Base-by-base conservation (phyloP, 2,113 vertebrate genomes). In the Lota lota region DNA sequence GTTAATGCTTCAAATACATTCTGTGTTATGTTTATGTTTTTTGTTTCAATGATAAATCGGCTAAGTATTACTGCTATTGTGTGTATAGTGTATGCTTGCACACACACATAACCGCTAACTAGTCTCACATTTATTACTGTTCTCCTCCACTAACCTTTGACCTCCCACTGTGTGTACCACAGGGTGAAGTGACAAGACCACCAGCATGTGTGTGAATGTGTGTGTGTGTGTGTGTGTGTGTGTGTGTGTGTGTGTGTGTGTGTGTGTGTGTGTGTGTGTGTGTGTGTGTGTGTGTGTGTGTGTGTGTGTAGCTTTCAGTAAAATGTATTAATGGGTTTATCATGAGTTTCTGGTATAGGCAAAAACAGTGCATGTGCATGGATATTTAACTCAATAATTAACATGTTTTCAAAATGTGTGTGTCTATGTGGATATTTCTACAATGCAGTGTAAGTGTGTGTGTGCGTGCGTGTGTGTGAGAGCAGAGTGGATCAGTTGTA, bases 401-500 rank as follows among this genome's bases (percentile, higher is more conserved):
- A 63, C 50, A 28, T 51, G 20, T 61, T 1, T 51, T 15, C 10
- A 22, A 33, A 61, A 19, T 64, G 50, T 56, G 51, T 70, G 50
- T 53, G 12, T 40, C 12, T 53, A 53, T 53, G 51, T 10, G 17
- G 16, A 12, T 33, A 4, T 33, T 33, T 5, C 28, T 4, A 33
- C 28, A 33, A 33, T 33, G 28, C 47, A n/a, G 58, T 69, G 36
- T 66, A 58, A 50, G 64, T 73, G 57, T 77, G 79, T 69, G 65
- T 79, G 69, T 57, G 28, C 57, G 69, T 64, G 54, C 5, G 20
- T 61, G 33, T 22, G 57, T 68, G 28, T 16, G 33, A 14, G 17
- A 79, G 64, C 50, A 67, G 58, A 68, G 72, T 33, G 79, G 78
- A 81, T 86, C 75, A 59, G 82, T 87, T 82, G 71, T 75, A 56